These are phyloP conservation scores for Camponotus fellah DNA, from an alignment of 2,888 invertebrate species.

Conservation along the genomic window DNA sequence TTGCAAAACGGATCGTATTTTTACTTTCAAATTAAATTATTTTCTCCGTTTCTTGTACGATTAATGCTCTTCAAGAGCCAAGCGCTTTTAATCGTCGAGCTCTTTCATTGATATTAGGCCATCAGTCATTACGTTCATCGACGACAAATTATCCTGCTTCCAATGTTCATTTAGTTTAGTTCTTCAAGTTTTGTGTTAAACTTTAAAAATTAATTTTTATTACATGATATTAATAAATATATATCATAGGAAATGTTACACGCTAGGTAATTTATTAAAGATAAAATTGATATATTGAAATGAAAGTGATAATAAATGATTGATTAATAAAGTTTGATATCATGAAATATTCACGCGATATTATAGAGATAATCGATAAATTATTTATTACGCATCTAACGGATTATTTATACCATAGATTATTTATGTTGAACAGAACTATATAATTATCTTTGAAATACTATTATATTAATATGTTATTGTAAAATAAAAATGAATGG, in stretches of 20 bases:
- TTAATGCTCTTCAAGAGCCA: slow-evolving; percentile 80
- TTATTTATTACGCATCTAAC: slow-evolving; percentile 34
- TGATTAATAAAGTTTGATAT: slow-evolving; percentile 39
- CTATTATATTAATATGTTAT: slow-evolving; percentile 54
- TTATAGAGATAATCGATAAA: slow-evolving; percentile 18
- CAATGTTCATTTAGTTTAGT: slow-evolving; percentile 24
- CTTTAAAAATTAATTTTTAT: background rate
- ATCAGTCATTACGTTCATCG: slow-evolving; percentile 38
- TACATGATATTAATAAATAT: background rate
- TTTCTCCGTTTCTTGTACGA: slow-evolving; percentile 83
- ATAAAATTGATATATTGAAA: slow-evolving; percentile 13
- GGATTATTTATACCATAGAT: slow-evolving; percentile 47
- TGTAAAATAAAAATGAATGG: slow-evolving; percentile 55
- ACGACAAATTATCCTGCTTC: slow-evolving; percentile 36
- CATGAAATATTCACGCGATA: slow-evolving; percentile 7
- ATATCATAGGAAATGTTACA: background rate
- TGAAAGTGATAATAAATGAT: background rate
- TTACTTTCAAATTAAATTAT: slow-evolving; percentile 85
- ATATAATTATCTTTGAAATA: slow-evolving; percentile 65
- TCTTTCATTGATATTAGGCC: slow-evolving; percentile 66
- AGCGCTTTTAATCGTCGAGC: slow-evolving; percentile 77
- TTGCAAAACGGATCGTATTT: slow-evolving; percentile 84
- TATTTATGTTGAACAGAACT: slow-evolving; percentile 62
- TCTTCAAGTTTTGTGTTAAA: background rate
- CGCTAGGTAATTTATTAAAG: background rate